Evolutionary conservation across 2,797 vertebrate species (phyloP).

Genomic region (Nyctibius grandis): DNA sequence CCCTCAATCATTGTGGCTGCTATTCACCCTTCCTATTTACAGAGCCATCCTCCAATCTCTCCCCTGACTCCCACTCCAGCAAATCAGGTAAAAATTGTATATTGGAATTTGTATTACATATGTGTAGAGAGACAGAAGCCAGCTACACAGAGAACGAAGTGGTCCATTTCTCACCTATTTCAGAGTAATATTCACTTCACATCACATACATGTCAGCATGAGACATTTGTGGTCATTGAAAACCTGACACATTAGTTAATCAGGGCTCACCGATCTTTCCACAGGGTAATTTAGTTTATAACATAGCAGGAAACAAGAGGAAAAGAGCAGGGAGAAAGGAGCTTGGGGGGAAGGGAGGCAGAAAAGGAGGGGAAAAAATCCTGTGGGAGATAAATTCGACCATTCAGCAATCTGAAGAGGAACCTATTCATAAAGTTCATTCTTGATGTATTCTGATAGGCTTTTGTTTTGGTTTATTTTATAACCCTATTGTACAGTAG

Average conservation of each 20-base stretch:
- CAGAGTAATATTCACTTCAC: not conserved
- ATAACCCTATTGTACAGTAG: slow-evolving; percentile 3
- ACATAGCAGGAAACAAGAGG: not conserved
- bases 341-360: not conserved
- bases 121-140: not conserved
- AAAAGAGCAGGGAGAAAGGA: not conserved
- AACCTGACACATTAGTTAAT: not conserved
- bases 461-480: slow-evolving; percentile 15
- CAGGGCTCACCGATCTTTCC: not conserved
- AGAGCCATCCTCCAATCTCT: not conserved
- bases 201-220: not conserved
- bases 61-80: not conserved
- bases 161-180: not conserved
- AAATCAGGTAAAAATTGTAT: not conserved
- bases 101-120: not conserved
- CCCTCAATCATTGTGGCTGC: not conserved
- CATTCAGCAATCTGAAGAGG: not conserved
- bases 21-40: not conserved
- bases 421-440: not conserved
- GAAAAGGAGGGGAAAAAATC: not conserved
- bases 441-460: not conserved
- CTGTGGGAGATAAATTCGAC: not conserved
- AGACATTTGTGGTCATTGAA: not conserved
- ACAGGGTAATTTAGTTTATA: not conserved
- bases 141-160: not conserved